phyloP scores from a whole-genome alignment of 2,888 invertebrate species.

The Ornithoptera priamus region DNA sequence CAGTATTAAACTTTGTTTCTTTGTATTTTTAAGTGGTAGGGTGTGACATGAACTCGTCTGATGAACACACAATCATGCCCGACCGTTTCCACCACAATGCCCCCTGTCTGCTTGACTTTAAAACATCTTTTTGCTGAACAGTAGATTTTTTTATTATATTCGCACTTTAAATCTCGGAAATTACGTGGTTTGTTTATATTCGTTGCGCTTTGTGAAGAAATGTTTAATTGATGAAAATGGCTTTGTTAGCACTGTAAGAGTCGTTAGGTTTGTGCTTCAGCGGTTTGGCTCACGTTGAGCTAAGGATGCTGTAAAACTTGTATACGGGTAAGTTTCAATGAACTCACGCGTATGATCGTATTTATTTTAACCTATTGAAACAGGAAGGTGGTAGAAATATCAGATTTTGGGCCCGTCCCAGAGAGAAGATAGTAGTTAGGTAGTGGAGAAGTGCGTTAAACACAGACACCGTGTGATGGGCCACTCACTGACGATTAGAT shows the following conservation, averaged over 20 bases:
- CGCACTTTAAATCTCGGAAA: constrained; percentile 2
- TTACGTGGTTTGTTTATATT: constrained; percentile 4
- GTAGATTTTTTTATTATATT: neutral
- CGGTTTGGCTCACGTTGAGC: neutral
- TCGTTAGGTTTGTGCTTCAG: neutral
- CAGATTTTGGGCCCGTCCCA: too few relatives aligned
- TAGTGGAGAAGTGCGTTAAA: too few relatives aligned
- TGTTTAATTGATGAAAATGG: constrained; percentile 1
- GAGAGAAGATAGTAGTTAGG: too few relatives aligned
- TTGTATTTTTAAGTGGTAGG: constrained; percentile 33
- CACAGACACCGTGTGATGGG: too few relatives aligned
- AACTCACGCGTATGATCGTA: too few relatives aligned
- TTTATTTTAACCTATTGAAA: too few relatives aligned
- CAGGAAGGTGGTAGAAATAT: too few relatives aligned
- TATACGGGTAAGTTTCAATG: too few relatives aligned
- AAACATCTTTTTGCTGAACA: neutral
- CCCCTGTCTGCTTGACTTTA: neutral
- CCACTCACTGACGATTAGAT: too few relatives aligned
- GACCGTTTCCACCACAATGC: constrained; percentile 1
- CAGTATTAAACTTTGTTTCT: constrained; percentile 34
- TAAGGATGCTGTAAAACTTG: neutral
- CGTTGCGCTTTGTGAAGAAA: constrained; percentile 5
- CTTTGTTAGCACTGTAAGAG: neutral
- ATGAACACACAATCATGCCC: constrained; percentile 15
- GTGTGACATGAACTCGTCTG: constrained; percentile 33